phyloP scores from a whole-genome alignment of 2,113 vertebrate species.

The Antennarius striatus region DNA sequence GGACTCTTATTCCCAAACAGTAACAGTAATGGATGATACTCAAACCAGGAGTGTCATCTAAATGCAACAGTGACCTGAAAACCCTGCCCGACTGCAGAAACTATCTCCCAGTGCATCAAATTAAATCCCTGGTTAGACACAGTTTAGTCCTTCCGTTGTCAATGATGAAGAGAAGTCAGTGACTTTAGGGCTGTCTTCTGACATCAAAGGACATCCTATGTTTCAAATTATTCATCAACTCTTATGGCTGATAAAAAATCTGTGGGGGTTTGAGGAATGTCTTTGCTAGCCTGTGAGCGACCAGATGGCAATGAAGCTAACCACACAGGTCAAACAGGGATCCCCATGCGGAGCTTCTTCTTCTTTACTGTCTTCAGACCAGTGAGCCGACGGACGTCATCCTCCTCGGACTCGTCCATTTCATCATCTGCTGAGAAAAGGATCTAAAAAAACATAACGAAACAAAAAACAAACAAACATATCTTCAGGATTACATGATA shows the following conservation, averaged over 20 bases:
- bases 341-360: constrained; percentile 93
- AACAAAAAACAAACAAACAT: neutral
- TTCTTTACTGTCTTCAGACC: constrained; percentile 90
- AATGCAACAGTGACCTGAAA: constrained; percentile 27
- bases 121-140: constrained; percentile 11
- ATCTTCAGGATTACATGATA: no score
- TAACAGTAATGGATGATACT: constrained; percentile 19
- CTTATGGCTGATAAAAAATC: constrained; percentile 6
- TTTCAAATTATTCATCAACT: neutral
- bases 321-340: constrained; percentile 86
- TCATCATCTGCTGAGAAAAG: constrained; percentile 98
- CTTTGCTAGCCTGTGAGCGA: constrained; percentile 1
- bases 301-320: constrained; percentile 10
- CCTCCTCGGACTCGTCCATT: constrained; percentile 96
- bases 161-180: constrained; percentile 14
- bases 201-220: constrained; percentile 6
- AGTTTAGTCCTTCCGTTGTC: constrained; percentile 23
- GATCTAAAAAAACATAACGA: constrained; percentile 78
- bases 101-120: constrained; percentile 1
- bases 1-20: neutral
- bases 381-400: constrained; percentile 88
- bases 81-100: constrained; percentile 13
- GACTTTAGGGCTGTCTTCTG: constrained; percentile 9
- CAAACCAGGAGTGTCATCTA: neutral
- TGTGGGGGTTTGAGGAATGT: constrained; percentile 10